Percentiles rank a stretch among this genome's conserved stretches.
These are phyloP conservation scores for Lamprotornis superbus DNA, from an alignment of 2,113 vertebrate species.

Conservation along the genomic window DNA sequence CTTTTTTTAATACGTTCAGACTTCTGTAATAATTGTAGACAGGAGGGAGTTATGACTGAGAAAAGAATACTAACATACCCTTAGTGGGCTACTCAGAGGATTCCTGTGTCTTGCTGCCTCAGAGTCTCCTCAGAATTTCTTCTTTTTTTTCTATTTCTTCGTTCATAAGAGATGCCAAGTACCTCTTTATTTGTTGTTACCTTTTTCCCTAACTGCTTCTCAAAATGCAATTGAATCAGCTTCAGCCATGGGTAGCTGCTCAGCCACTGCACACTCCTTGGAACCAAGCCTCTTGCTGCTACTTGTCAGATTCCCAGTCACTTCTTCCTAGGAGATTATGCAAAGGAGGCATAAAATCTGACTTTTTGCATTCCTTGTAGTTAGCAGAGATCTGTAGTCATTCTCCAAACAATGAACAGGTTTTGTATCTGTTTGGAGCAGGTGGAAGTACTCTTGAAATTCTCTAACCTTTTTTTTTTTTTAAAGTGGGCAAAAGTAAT, in stretches of 20 bases:
- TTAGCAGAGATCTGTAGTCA: background rate
- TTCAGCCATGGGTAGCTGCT: background rate
- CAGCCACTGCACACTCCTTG: background rate
- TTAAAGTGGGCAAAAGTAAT: background rate
- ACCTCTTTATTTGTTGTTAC: background rate
- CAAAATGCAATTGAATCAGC: background rate
- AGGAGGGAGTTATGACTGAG: background rate
- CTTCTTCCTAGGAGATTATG: background rate
- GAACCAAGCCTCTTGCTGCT: background rate
- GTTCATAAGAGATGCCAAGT: background rate
- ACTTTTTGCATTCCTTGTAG: background rate
- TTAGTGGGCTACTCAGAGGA: background rate
- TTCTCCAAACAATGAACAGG: background rate
- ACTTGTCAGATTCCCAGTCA: rapidly evolving
- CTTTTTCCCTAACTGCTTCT: background rate
- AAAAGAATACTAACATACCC: background rate
- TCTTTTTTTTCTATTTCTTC: background rate
- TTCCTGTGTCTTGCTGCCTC: background rate
- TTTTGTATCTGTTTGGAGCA: background rate
- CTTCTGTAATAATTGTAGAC: background rate
- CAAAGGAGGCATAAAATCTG: background rate
- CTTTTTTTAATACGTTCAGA: background rate
- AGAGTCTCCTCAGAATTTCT: background rate
- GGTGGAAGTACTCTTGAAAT: background rate
- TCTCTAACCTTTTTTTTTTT: background rate